Evolutionary conservation across 2,797 vertebrate species (phyloP).

Genomic region (Amphiprion clarkii): DNA sequence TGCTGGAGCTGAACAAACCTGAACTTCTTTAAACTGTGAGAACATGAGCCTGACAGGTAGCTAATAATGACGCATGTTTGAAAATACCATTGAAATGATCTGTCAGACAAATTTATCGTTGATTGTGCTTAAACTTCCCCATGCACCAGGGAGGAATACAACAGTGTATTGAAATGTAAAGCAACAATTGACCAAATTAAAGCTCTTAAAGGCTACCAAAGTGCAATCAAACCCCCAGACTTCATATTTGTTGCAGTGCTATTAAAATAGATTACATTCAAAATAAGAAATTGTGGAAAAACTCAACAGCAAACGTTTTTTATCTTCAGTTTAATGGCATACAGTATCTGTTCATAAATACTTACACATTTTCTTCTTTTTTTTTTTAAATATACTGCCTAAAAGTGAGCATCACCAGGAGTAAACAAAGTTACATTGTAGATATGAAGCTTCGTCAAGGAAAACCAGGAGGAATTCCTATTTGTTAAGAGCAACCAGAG

Average conservation of each 20-base stretch:
- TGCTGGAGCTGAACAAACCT: slow-evolving; percentile 48
- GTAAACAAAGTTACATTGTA: slow-evolving; percentile 24
- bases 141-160: neutral
- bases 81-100: neutral
- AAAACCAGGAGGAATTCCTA: slow-evolving; percentile 5
- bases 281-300: slow-evolving; percentile 10
- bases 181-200: neutral
- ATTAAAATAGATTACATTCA: too few relatives aligned
- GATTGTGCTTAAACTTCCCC: neutral
- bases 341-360: slow-evolving; percentile 71
- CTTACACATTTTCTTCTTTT: slow-evolving; percentile 28
- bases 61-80: neutral
- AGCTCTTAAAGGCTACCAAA: neutral
- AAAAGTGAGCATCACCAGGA: slow-evolving; percentile 20
- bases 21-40: slow-evolving; percentile 21
- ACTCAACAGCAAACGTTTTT: slow-evolving; percentile 30
- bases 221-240: neutral
- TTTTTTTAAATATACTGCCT: slow-evolving; percentile 16
- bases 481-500: slow-evolving; percentile 38
- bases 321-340: slow-evolving; percentile 74
- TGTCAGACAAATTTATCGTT: neutral
- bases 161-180: neutral
- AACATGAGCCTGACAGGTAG: slow-evolving; percentile 14
- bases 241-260: too few relatives aligned
- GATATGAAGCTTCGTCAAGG: slow-evolving; percentile 6